A percentile compares a stretch with the other conserved stretches of the same genome.
Evolutionary conservation across 2,797 vertebrate species (phyloP).

Genomic region (Acropternis orthonyx): DNA sequence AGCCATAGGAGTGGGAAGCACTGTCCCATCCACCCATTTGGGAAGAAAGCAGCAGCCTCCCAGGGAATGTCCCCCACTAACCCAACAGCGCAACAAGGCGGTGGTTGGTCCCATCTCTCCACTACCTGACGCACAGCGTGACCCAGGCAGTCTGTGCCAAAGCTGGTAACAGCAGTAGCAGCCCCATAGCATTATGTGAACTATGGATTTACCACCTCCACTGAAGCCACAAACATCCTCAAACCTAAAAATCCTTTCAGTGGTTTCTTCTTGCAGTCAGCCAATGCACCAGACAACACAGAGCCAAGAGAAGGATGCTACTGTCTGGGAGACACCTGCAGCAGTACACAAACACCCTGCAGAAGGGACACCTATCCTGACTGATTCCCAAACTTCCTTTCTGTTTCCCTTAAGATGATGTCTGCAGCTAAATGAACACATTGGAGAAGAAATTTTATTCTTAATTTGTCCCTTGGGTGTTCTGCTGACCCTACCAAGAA

Average conservation of each 20-base stretch:
- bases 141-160: not conserved
- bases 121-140: not conserved
- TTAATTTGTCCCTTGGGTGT: slow-evolving; percentile 42
- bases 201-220: not conserved
- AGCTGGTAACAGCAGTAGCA: not conserved
- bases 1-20: not conserved
- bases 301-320: not conserved
- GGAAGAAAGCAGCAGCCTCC: not conserved
- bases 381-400: not conserved
- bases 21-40: not conserved
- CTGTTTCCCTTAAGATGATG: not conserved
- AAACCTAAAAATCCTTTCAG: not conserved
- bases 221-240: not conserved
- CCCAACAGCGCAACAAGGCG: not conserved
- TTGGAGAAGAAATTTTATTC: slow-evolving; percentile 18
- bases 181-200: not conserved
- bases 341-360: not conserved
- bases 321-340: not conserved
- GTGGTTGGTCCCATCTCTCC: not conserved
- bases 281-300: not conserved
- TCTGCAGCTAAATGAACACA: slow-evolving; percentile 41
- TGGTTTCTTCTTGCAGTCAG: not conserved
- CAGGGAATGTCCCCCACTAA: not conserved
- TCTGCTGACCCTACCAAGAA: slow-evolving; percentile 39
- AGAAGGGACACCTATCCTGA: not conserved